Evolutionary conservation across 2,113 vertebrate genomes (phyloP).

Genomic region (Martes martes): DNA sequence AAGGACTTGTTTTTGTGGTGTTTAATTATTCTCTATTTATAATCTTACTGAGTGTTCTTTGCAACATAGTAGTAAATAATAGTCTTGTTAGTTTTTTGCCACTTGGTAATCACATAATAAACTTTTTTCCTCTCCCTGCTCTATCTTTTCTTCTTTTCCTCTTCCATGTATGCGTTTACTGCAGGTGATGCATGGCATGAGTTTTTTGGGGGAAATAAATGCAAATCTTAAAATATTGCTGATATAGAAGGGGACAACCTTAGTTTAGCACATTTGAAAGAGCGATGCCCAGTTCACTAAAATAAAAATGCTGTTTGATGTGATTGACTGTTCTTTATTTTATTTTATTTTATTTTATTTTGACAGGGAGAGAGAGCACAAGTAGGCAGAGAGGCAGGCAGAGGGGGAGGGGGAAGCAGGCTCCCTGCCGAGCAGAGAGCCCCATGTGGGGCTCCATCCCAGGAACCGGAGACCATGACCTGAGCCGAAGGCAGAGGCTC

Average conservation of each 20-base stretch:
- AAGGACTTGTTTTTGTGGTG: neutral
- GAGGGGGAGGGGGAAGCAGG: no score
- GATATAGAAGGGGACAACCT: neutral
- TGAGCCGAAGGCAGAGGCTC: no score
- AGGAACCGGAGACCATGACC: no score
- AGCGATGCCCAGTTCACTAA: neutral
- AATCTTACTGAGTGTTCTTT: neutral
- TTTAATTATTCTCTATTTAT: neutral
- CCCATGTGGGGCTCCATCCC: no score
- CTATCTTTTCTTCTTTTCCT: neutral
- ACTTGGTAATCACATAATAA: neutral
- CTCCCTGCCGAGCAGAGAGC: no score
- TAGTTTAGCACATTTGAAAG: constrained; percentile 14
- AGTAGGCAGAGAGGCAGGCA: no score
- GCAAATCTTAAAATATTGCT: neutral
- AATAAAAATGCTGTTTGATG: neutral
- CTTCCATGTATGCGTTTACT: neutral
- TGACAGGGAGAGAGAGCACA: no score
- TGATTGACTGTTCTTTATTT: neutral
- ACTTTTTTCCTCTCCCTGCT: neutral
- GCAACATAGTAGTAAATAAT: neutral
- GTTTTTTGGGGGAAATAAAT: neutral
- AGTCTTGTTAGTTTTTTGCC: neutral
- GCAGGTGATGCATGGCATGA: neutral
- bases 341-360: no score